Evolutionary conservation across 37 sponge, comb jelly and placozoan genomes (phyloP).

Genomic region (Aplysina aerophoba): DNA sequence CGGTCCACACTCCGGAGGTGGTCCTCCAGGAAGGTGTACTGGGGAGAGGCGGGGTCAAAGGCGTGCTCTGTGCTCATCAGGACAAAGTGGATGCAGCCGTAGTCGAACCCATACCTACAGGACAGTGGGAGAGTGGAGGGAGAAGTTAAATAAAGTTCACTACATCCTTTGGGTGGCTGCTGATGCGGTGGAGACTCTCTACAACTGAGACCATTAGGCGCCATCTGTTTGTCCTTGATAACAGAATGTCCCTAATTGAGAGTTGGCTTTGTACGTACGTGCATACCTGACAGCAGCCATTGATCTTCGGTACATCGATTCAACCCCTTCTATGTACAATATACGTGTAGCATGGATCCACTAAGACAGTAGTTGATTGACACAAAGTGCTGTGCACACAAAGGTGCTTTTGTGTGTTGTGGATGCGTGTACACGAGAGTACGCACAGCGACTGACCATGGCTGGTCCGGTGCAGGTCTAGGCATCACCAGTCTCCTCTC

Average conservation of each 20-base stretch:
- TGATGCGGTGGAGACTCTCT: background rate
- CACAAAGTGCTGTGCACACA: too few relatives aligned
- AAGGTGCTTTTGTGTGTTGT: background rate
- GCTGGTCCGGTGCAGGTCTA: slow-evolving; percentile 57
- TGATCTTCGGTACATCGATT: too few relatives aligned
- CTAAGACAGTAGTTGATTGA: too few relatives aligned
- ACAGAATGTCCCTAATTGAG: too few relatives aligned
- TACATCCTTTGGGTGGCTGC: background rate
- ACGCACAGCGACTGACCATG: slow-evolving; percentile 44
- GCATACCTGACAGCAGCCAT: too few relatives aligned
- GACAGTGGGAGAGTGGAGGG: too few relatives aligned
- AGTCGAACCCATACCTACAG: slow-evolving; percentile 72
- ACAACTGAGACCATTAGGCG: too few relatives aligned
- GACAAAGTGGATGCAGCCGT: slow-evolving; percentile 71
- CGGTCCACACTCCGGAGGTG: slow-evolving; percentile 67
- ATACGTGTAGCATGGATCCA: too few relatives aligned
- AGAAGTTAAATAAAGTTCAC: background rate
- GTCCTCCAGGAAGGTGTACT: slow-evolving; percentile 55
- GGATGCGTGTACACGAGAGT: background rate
- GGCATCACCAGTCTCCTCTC: slow-evolving; percentile 78
- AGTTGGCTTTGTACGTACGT: too few relatives aligned
- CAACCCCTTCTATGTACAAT: too few relatives aligned
- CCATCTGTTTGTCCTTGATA: too few relatives aligned
- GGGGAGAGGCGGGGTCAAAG: slow-evolving; percentile 40
- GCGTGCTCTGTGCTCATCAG: slow-evolving; percentile 85